Evolutionary conservation across 2,797 vertebrate genomes (phyloP), one percentile per base, ranked within the genome.

Genomic region (Etheostoma perlongum): DNA sequence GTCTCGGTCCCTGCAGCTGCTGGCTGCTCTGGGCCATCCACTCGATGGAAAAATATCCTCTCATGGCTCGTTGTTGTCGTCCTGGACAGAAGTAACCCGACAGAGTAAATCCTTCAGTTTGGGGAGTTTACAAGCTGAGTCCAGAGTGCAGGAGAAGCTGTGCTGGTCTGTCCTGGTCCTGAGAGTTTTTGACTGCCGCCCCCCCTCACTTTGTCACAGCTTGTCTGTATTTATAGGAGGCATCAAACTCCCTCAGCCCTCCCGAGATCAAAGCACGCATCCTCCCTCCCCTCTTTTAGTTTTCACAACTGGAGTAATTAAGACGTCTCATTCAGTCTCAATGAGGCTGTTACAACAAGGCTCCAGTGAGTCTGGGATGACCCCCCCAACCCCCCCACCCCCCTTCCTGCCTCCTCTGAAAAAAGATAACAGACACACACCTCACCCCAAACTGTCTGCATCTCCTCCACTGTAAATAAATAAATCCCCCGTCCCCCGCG

Each of bases 261-360:
- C 58, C 57, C 8, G 42, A 89, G 93, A 96, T 96, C 95, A 96
- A 96, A 95, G 94, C 86, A 49, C 60, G 80, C 82, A 46, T 81
- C 90, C 92, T 80, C 88, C 82, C 87, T 71, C 86, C 90, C 76
- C 81, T 67, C 89, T 90, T 89, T 90, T 60, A 92, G 90, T 95
- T 95, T 95, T 95, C 93, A 95, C 95, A 95, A 95, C 94, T 94
- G 90, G 92, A 92, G 95, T 95, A 94, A 96, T 95, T 94, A 96
- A 94, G 94, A 93, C 70, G 89, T 93, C 94, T 93, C 92, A 93
- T 94, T 95, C 93, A 92, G 89, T 91, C 91, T 92, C 92, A 95
- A 93, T 95, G 95, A 95, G 92, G 88, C 94, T 92, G 93, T 95
- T 95, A 93, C 93, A 85, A 74, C 49, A n/a, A 89, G 95, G 95